Evolutionary conservation across 23 tunicate species (phyloP).

Genomic region (Halocynthia roretzi): DNA sequence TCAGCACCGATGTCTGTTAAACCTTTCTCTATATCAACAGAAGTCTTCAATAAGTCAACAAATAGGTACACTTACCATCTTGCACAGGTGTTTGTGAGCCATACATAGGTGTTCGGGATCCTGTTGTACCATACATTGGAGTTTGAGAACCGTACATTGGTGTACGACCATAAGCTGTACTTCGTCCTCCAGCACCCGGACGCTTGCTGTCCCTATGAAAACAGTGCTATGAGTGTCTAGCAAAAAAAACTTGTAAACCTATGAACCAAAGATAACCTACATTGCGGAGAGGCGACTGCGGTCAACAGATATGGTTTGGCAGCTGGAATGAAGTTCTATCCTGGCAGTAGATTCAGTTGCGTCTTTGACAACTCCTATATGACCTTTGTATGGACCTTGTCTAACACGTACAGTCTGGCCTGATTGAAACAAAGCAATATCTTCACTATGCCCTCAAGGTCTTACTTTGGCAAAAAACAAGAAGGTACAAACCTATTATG

Average conservation of each 20-base stretch:
- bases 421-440: neutral
- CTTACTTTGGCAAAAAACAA: neutral
- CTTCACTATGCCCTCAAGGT: too few relatives aligned
- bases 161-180: constrained; percentile 40
- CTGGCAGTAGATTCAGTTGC: constrained; percentile 95
- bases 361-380: constrained; percentile 96
- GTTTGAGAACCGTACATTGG: constrained; percentile 89
- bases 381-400: constrained; percentile 99
- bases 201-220: neutral
- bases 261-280: constrained; percentile 22
- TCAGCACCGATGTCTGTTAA: neutral
- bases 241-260: too few relatives aligned
- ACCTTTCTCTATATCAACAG: neutral
- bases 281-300: constrained; percentile 57
- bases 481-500: constrained; percentile 61
- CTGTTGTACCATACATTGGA: constrained; percentile 82
- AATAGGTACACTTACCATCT: constrained; percentile 54
- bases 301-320: constrained; percentile 95
- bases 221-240: too few relatives aligned
- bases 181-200: constrained; percentile 25
- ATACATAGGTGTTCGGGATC: constrained; percentile 91
- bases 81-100: constrained; percentile 97
- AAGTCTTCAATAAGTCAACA: neutral
- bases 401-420: constrained; percentile 93
- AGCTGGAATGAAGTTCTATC: constrained; percentile 90